Percentiles rank a stretch among this genome's conserved stretches.
phyloP scores from a whole-genome alignment of 2,888 invertebrate species.

The Lycia hirtaria region DNA sequence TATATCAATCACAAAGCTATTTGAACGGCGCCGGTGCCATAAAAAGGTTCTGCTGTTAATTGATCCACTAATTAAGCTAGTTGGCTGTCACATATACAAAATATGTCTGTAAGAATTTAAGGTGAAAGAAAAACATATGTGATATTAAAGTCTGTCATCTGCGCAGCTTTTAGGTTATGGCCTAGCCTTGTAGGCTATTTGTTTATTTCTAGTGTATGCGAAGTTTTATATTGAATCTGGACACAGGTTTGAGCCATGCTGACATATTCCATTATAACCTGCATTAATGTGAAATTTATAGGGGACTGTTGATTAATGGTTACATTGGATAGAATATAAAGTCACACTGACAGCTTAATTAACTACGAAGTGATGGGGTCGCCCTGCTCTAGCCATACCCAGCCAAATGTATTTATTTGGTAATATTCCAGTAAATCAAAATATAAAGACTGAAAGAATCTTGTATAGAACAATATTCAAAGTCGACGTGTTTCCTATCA shows the following conservation, averaged over 20 bases:
- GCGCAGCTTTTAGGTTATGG: neutral
- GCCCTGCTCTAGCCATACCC: neutral
- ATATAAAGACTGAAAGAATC: conserved; percentile 7
- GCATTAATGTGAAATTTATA: neutral
- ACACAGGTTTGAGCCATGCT: neutral
- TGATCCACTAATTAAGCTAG: no score
- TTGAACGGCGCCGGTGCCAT: no score
- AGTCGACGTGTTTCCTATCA: neutral
- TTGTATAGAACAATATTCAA: neutral
- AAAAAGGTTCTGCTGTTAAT: no score
- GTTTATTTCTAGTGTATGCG: neutral
- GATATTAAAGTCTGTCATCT: neutral
- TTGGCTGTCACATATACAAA: no score
- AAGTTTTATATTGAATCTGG: neutral
- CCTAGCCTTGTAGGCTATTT: conserved; percentile 1
- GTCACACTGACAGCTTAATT: neutral
- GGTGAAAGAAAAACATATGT: no score
- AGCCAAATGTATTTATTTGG: neutral
- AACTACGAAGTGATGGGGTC: no score
- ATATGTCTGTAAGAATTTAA: no score
- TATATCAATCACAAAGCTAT: no score
- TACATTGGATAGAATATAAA: neutral
- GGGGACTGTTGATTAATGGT: neutral
- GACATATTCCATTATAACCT: neutral
- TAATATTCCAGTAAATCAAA: no score